These are phyloP conservation scores for Drosophila bocki DNA, from an alignment of 1,140 invertebrate species.

Conservation along the genomic window DNA sequence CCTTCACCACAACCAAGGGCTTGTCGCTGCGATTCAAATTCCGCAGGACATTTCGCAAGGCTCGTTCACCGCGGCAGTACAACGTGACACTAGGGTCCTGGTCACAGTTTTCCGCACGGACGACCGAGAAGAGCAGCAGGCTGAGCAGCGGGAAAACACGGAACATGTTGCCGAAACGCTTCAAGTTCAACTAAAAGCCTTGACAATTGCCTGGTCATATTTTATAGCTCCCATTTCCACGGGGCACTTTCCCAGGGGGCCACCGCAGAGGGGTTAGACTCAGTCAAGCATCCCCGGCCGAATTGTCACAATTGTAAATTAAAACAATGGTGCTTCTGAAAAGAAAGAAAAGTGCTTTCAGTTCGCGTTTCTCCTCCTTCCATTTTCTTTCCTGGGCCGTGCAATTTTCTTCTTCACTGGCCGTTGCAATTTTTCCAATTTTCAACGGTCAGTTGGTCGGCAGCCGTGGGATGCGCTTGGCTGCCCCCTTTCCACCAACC, in stretches of 20 bases:
- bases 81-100: constrained; percentile 49
- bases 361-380: constrained; percentile 54
- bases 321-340: constrained; percentile 67
- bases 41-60: constrained; percentile 68
- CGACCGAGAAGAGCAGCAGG: constrained; percentile 53
- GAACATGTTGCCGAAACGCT: constrained; percentile 65
- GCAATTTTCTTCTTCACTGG: constrained; percentile 84
- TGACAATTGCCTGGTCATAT: constrained; percentile 73
- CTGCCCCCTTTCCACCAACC: constrained; percentile 32
- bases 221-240: constrained; percentile 69
- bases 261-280: not conserved
- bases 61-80: constrained; percentile 76
- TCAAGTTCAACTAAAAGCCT: constrained; percentile 76
- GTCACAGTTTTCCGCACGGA: constrained; percentile 56
- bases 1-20: constrained; percentile 72
- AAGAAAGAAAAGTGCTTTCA: constrained; percentile 59
- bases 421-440: constrained; percentile 82
- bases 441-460: constrained; percentile 83
- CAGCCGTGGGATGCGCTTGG: constrained; percentile 67
- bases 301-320: constrained; percentile 78
- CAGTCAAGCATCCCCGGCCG: constrained; percentile 64
- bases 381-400: constrained; percentile 37
- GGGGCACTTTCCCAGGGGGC: constrained; percentile 64
- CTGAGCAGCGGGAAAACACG: constrained; percentile 46
- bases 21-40: constrained; percentile 73